Percentiles rank a stretch among this genome's conserved stretches.
Evolutionary conservation across 2,113 vertebrate species (phyloP).

Genomic region (Anarrhichthys ocellatus): DNA sequence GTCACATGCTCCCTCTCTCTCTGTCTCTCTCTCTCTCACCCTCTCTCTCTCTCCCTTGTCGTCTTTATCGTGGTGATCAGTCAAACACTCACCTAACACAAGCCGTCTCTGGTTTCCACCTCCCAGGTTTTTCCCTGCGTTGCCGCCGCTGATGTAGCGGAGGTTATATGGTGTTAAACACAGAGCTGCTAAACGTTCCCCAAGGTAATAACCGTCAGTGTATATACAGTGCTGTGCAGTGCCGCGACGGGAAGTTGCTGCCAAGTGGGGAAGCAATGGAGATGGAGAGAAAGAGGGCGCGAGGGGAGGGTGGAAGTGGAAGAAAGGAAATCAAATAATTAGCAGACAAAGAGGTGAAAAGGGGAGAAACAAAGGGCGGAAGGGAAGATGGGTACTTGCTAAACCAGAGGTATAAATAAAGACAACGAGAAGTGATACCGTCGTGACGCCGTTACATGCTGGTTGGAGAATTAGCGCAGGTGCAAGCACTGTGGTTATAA

Average conservation of each 20-base stretch:
- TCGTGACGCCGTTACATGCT: neutral
- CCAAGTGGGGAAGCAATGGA: slow-evolving; percentile 48
- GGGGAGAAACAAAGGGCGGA: slow-evolving; percentile 1
- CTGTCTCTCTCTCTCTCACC: slow-evolving; percentile 24
- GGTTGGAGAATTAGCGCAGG: slow-evolving; percentile 19
- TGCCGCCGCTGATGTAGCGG: slow-evolving; percentile 71
- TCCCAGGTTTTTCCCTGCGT: slow-evolving; percentile 73
- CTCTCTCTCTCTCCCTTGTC: slow-evolving; percentile 25
- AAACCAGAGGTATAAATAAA: slow-evolving; percentile 27
- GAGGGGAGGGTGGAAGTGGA: neutral
- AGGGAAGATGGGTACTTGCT: slow-evolving; percentile 14
- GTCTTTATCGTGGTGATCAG: slow-evolving; percentile 77
- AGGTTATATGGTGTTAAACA: slow-evolving; percentile 85
- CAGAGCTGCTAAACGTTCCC: slow-evolving; percentile 83
- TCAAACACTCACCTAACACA: slow-evolving; percentile 68
- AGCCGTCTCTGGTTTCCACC: slow-evolving; percentile 76
- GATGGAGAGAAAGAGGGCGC: slow-evolving; percentile 15
- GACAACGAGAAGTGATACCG: slow-evolving; percentile 13
- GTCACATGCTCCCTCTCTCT: slow-evolving; percentile 43
- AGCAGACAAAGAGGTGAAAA: slow-evolving; percentile 20
- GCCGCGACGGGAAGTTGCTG: slow-evolving; percentile 55
- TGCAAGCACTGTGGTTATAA: neutral
- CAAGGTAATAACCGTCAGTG: slow-evolving; percentile 77
- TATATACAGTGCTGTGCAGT: slow-evolving; percentile 61
- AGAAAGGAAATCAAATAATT: slow-evolving; percentile 41